A percentile compares a stretch with the other conserved stretches of the same genome.
Evolutionary conservation across 2,113 vertebrate genomes (phyloP).

Genomic region (Talpa occidentalis): DNA sequence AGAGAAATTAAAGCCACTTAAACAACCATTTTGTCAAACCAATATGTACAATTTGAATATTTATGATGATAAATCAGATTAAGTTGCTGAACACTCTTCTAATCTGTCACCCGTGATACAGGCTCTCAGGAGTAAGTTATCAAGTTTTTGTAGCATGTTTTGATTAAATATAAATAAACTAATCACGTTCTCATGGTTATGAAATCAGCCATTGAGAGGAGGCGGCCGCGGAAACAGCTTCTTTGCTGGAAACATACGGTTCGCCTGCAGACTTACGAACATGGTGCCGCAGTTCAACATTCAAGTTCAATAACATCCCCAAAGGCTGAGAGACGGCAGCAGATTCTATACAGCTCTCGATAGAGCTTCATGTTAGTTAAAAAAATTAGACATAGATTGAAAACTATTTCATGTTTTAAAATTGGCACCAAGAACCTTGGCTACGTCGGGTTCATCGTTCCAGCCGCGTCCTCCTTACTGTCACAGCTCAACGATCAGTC

Average conservation of each 20-base stretch:
- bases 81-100: conserved; percentile 54
- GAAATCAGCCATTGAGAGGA: conserved; percentile 40
- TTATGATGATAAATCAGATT: conserved; percentile 68
- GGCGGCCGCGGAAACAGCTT: background rate
- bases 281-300: background rate
- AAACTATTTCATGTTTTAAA: background rate
- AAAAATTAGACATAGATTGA: background rate
- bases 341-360: background rate
- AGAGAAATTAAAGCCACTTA: conserved; percentile 78
- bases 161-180: conserved; percentile 70
- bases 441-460: background rate
- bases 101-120: conserved; percentile 65
- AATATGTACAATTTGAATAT: conserved; percentile 74
- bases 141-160: conserved; percentile 63
- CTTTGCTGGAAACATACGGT: background rate
- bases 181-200: conserved; percentile 57
- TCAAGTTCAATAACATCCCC: conserved; percentile 5
- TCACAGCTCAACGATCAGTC: background rate
- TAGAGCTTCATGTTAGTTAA: background rate
- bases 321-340: conserved; percentile 10
- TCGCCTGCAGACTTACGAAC: background rate
- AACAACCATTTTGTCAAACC: conserved; percentile 66
- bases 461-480: background rate
- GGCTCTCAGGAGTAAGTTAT: conserved; percentile 69
- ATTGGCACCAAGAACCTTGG: background rate